phyloP scores from a whole-genome alignment of 2,797 vertebrate genomes.

The Pangasius macronema region DNA sequence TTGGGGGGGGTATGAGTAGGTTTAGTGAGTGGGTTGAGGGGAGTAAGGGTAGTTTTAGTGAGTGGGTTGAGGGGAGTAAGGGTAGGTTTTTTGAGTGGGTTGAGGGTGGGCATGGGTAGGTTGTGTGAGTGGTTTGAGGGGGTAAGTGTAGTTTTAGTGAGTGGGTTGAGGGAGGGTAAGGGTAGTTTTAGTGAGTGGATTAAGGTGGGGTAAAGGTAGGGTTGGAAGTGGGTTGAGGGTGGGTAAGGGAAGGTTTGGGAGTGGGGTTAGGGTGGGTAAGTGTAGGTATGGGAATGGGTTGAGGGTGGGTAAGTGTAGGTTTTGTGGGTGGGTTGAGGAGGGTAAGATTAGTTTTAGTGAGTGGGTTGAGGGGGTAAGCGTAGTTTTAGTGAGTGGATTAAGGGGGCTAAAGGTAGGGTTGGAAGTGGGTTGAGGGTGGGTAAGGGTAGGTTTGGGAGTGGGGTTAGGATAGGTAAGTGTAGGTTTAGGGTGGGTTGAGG shows the following conservation, averaged over 20 bases:
- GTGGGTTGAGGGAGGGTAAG: not conserved
- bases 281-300: not conserved
- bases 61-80: not conserved
- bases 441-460: not conserved
- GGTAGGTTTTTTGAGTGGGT: not conserved
- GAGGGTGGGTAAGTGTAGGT: not conserved
- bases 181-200: not conserved
- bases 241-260: not conserved
- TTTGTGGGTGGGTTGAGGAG: not conserved
- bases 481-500: no score
- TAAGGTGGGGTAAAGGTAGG: not conserved
- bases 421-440: not conserved
- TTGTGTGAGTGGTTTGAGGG: not conserved
- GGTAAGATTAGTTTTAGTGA: no score
- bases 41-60: no score
- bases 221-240: not conserved
- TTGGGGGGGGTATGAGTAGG: not conserved
- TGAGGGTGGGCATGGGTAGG: not conserved
- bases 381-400: not conserved
- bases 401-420: not conserved
- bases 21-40: not conserved
- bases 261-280: not conserved
- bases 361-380: not conserved
- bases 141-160: no score
- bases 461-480: not conserved